Evolutionary conservation across 2,888 invertebrate genomes (phyloP).

Genomic region (Diarsia dahlii): DNA sequence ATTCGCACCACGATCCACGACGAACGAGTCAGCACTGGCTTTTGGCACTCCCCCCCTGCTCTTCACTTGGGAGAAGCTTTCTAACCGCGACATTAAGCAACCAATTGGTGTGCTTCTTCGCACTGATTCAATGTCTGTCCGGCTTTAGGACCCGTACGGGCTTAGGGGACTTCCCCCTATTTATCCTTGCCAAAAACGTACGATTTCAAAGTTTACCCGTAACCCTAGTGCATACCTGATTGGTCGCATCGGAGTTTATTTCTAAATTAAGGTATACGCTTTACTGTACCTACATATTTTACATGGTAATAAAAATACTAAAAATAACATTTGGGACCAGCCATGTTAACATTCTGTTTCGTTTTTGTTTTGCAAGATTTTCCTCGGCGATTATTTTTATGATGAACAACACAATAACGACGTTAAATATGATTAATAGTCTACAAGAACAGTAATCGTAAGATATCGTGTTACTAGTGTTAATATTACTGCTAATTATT

Average conservation of each 20-base stretch:
- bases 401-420: neutral
- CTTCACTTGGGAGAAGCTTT: too few relatives aligned
- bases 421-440: conserved; percentile 8
- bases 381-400: neutral
- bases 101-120: too few relatives aligned
- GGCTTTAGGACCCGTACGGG: too few relatives aligned
- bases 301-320: neutral
- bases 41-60: too few relatives aligned
- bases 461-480: neutral
- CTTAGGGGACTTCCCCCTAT: too few relatives aligned
- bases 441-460: neutral
- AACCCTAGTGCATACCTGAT: neutral
- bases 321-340: neutral
- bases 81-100: too few relatives aligned
- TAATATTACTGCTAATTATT: neutral
- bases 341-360: neutral
- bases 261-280: neutral
- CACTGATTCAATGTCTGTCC: too few relatives aligned
- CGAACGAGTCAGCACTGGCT: too few relatives aligned
- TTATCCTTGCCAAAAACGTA: too few relatives aligned
- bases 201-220: neutral
- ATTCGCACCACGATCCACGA: too few relatives aligned
- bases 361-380: neutral
- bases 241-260: neutral
- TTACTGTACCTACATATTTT: neutral